Evolutionary conservation across 2,113 vertebrate genomes (phyloP).

Genomic region (Podiceps cristatus): DNA sequence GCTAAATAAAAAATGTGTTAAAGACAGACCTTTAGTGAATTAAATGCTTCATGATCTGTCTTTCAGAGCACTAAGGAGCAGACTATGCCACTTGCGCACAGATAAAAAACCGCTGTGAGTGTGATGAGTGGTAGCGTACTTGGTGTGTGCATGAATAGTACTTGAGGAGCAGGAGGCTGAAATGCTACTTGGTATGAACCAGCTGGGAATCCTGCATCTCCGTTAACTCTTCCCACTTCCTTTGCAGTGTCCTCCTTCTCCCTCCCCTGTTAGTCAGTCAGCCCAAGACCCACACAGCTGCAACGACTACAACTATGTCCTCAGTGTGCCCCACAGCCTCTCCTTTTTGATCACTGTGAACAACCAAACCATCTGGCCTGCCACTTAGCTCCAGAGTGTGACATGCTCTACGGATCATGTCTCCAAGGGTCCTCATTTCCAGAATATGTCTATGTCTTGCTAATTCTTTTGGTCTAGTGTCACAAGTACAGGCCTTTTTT

Average conservation of each 20-base stretch:
- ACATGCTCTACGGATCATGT: background rate
- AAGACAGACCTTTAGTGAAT: background rate
- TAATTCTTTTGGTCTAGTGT: background rate
- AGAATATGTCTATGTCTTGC: background rate
- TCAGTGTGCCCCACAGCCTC: background rate
- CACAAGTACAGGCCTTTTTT: background rate
- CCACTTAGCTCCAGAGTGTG: background rate
- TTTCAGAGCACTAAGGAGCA: background rate
- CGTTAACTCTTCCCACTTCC: background rate
- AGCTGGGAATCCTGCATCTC: background rate
- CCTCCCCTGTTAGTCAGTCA: background rate
- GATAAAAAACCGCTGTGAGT: background rate
- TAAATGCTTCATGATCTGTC: background rate
- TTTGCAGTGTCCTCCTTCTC: background rate
- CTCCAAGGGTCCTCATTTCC: background rate
- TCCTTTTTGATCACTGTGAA: background rate
- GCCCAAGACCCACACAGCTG: background rate
- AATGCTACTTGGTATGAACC: background rate
- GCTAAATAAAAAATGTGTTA: background rate
- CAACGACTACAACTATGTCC: background rate
- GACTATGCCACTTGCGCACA: background rate
- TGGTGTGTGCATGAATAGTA: background rate
- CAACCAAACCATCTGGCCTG: background rate
- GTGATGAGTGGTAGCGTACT: rapidly evolving
- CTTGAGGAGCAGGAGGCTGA: background rate